These are phyloP conservation scores for Tenthredo livida DNA, from an alignment of 2,888 invertebrate species.

Conservation along the genomic window DNA sequence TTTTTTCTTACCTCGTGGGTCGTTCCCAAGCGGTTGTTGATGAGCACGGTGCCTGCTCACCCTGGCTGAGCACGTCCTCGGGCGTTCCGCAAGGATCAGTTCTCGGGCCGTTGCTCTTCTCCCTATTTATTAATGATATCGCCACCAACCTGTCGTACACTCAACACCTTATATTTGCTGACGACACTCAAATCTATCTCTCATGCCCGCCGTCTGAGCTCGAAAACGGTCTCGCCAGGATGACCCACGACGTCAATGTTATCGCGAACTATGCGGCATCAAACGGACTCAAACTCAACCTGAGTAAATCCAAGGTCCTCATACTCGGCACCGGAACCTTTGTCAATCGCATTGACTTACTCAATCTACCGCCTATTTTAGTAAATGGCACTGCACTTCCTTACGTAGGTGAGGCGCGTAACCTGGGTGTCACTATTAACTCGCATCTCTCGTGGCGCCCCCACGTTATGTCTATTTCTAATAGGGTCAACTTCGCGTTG, in stretches of 20 bases:
- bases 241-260: neutral
- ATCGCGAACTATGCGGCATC: neutral
- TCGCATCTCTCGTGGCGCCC: neutral
- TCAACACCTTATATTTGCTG: constrained; percentile 46
- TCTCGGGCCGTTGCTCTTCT: neutral
- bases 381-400: neutral
- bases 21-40: neutral
- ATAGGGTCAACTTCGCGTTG: neutral
- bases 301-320: neutral
- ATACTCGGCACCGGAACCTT: neutral
- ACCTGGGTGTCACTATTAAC: neutral
- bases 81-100: constrained; percentile 5
- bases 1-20: neutral
- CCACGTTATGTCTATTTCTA: neutral
- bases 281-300: neutral
- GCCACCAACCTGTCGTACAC: neutral
- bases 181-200: constrained; percentile 51
- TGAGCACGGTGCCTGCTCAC: neutral
- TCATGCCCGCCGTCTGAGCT: neutral
- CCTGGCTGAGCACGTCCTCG: neutral
- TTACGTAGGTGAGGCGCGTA: neutral
- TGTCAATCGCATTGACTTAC: neutral
- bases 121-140: constrained; percentile 49
- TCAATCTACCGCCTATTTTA: neutral
- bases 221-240: neutral